A percentile compares a stretch with the other conserved stretches of the same genome.
These are phyloP conservation scores for Platalea minor DNA, from an alignment of 2,797 vertebrate genomes.

Conservation along the genomic window DNA sequence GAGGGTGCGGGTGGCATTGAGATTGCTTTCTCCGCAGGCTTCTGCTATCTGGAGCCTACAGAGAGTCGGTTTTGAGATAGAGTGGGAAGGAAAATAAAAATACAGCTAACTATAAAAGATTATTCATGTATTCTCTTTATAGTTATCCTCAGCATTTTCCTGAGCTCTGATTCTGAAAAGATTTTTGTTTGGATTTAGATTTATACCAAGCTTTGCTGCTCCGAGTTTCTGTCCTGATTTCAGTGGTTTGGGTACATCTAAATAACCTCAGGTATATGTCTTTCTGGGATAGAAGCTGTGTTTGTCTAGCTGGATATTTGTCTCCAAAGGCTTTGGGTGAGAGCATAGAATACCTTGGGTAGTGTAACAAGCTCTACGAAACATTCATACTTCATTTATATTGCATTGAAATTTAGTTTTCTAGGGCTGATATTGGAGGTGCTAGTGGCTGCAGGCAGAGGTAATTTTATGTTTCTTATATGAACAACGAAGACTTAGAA, in stretches of 20 bases:
- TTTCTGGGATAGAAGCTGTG: not conserved
- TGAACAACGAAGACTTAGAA: not conserved
- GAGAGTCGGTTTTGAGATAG: not conserved
- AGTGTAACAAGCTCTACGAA: not conserved
- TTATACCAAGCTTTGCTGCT: not conserved
- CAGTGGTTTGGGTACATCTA: not conserved
- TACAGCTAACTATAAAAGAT: not conserved
- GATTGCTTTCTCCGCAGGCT: not conserved
- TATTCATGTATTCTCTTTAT: conserved; percentile 3
- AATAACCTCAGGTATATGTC: not conserved
- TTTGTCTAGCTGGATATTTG: not conserved
- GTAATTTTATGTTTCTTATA: not conserved
- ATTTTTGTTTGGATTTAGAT: not conserved
- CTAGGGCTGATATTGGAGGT: not conserved
- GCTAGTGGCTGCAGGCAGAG: not conserved
- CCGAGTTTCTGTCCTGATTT: not conserved
- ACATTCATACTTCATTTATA: not conserved
- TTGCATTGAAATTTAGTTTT: not conserved
- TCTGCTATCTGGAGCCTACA: not conserved
- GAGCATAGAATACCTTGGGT: not conserved
- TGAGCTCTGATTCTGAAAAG: not conserved
- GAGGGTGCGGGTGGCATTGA: not conserved
- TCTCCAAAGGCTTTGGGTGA: not conserved
- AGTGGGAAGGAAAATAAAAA: not conserved
- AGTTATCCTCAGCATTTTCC: not conserved